Conservation (phyloP, 2,797 vertebrate species). For the Falco naumanni region DNA sequence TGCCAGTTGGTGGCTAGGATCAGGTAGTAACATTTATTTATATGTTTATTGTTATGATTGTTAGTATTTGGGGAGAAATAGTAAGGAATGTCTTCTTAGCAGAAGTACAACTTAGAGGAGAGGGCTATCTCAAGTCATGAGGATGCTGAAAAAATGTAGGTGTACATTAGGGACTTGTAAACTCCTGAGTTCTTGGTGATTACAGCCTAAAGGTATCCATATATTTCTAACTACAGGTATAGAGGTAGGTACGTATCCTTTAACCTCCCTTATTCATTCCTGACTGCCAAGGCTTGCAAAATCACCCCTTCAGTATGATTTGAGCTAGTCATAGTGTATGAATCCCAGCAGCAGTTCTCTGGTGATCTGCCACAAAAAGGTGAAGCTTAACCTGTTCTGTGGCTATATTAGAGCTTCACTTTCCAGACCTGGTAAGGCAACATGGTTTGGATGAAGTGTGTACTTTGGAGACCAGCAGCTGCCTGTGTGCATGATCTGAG, state of each 20-base stretch:
- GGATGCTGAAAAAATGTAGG: not conserved
- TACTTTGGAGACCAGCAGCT: not conserved
- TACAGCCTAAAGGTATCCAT: not conserved
- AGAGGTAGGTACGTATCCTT: not conserved
- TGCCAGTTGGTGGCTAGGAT: not conserved
- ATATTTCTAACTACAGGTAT: not conserved
- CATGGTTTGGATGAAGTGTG: not conserved
- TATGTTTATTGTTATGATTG: not conserved
- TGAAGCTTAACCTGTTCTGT: not conserved
- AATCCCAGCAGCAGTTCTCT: not conserved
- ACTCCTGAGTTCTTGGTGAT: not conserved
- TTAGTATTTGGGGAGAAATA: not conserved
- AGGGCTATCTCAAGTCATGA: not conserved
- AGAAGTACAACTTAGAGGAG: not conserved
- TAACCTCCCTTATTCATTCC: not conserved
- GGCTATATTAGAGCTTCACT: not conserved
- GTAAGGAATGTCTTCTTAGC: not conserved
- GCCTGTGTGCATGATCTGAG: not conserved
- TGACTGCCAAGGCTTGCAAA: not conserved
- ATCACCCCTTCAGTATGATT: not conserved
- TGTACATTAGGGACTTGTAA: not conserved
- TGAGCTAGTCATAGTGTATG: not conserved
- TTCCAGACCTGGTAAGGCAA: not conserved
- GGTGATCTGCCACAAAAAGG: not conserved
- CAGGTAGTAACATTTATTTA: conserved; percentile 16